A percentile compares a stretch with the other conserved stretches of the same genome.
Evolutionary conservation across 2,113 vertebrate genomes (phyloP).

Genomic region (Typhlomys cinereus): DNA sequence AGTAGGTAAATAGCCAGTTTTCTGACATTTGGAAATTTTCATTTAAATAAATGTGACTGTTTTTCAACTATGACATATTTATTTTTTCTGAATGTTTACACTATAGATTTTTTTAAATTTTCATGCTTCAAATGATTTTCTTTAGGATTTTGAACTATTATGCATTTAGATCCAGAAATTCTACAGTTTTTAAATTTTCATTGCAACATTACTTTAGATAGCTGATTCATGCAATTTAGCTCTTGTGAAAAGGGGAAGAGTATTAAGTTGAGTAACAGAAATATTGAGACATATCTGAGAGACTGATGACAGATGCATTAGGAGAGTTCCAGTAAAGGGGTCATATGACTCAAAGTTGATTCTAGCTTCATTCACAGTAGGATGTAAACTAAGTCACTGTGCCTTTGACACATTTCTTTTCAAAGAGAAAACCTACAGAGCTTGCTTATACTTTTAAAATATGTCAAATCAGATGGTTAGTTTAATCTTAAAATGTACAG

Average conservation of each 20-base stretch:
- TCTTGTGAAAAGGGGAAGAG: constrained; percentile 59
- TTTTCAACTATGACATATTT: background rate
- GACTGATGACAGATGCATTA: background rate
- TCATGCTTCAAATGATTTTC: background rate
- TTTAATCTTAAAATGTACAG: background rate
- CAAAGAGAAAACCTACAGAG: background rate
- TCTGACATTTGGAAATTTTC: background rate
- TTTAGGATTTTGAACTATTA: background rate
- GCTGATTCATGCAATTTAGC: background rate
- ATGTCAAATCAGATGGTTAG: background rate
- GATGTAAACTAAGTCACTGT: background rate
- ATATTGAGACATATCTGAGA: constrained; percentile 50
- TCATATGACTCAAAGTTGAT: background rate
- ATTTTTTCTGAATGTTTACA: background rate
- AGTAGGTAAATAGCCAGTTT: background rate
- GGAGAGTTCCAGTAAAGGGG: background rate
- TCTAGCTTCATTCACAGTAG: background rate
- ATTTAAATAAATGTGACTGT: background rate
- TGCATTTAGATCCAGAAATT: background rate
- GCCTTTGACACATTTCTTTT: background rate
- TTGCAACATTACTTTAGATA: background rate
- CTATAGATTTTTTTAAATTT: background rate
- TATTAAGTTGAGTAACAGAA: constrained; percentile 21
- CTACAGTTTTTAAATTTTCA: background rate
- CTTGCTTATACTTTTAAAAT: background rate